Base-by-base conservation (phyloP, 2,888 invertebrate genomes). In the Fragum fragum region DNA sequence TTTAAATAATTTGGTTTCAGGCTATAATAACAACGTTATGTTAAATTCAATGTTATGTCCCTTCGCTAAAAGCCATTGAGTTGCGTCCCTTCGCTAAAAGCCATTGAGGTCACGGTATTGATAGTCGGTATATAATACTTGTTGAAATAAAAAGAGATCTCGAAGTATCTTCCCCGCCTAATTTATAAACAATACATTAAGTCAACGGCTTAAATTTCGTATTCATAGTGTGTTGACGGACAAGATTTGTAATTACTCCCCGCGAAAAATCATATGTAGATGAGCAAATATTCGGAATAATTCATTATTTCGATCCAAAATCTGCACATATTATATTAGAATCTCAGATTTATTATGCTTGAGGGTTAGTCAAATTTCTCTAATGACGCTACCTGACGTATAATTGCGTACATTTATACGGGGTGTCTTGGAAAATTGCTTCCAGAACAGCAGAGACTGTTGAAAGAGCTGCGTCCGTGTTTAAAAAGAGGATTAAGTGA, bases 321-420 rank as follows among this genome's bases (percentile, higher is more conserved):
- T 79, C 83, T 79, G 83, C 83, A 83, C 83, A 83, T 83, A 79
- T 83, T 79, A 79, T 83, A 76, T 79, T 79, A 79, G 79, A 76
- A 79, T 79, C 78, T 59, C 77, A 69, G 83, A 79, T 79, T 83
- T 80, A 83, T 83, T 83, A 83, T 83, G 66, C 83, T 59, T 61
- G 26, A 32, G 63, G 79, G 76, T 69, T 74, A 74, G 83, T 79
- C 79, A 83, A 80, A 76, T 83, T 80, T 83, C 83, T 80, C 66
- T 83, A 83, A 83, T 83, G 79, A 59, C 83, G 21, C 23, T 28
- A 73, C 79, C 79, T 77, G 79, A 74, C 68, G 83, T 83, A 83
- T 83, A 83, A 83, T 83, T 66, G 39, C 36, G 66, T 66, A 66
- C 66, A 66, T 66, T 66, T 66, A 66, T 66, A 66, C 66, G 42